Evolutionary conservation across 2,888 invertebrate species (phyloP).

Genomic region (Orthosia cruda): DNA sequence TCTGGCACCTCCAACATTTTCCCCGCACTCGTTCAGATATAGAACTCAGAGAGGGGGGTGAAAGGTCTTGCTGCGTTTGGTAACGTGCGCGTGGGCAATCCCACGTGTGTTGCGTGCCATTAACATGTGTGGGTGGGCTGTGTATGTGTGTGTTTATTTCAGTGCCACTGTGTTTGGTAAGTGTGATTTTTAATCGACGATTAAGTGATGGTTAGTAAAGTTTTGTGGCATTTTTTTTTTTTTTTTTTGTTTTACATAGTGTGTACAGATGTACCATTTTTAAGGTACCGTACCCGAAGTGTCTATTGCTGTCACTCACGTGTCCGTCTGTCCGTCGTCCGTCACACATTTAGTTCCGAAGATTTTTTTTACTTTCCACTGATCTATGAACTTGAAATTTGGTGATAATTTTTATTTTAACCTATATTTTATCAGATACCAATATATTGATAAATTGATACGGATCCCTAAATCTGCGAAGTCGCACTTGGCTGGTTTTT

Average conservation of each 20-base stretch:
- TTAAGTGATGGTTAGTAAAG: constrained; percentile 21
- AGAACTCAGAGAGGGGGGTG: constrained; percentile 4
- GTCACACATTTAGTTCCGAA: no score
- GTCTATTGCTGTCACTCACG: no score
- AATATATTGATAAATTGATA: no score
- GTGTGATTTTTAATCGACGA: constrained; percentile 46
- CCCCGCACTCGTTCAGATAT: constrained; percentile 13
- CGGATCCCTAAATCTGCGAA: no score
- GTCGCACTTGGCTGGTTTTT: no score
- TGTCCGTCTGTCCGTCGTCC: no score
- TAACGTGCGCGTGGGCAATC: constrained; percentile 72
- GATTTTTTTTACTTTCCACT: no score
- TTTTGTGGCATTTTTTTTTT: background rate
- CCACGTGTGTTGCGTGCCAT: constrained; percentile 65
- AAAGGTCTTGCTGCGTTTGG: constrained; percentile 52
- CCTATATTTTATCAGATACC: no score
- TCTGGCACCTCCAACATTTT: constrained; percentile 14
- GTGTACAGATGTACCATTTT: no score
- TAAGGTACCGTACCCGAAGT: no score
- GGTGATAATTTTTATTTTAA: no score
- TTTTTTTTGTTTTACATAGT: background rate
- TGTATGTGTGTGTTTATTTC: constrained; percentile 53
- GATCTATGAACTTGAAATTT: no score
- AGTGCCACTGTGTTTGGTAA: constrained; percentile 50
- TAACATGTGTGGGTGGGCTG: constrained; percentile 66